A percentile compares a stretch with the other conserved stretches of the same genome.
Conservation (phyloP, 2,797 vertebrate genomes). For the Gymnothorax javanicus region DNA sequence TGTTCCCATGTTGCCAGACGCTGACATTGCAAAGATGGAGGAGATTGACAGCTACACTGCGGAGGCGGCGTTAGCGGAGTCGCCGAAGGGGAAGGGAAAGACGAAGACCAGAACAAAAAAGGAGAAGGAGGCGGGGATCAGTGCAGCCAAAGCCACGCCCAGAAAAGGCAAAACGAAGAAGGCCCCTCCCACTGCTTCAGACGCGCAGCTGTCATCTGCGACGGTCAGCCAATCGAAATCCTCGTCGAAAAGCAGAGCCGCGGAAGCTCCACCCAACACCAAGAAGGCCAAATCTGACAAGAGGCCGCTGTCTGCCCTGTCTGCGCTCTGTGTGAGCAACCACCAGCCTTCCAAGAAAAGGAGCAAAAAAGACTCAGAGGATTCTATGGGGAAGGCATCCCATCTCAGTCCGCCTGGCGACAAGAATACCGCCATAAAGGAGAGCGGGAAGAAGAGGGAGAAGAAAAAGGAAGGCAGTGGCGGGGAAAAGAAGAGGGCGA, state of each 20-base stretch:
- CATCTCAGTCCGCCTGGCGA: constrained; percentile 45
- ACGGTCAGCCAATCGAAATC: neutral
- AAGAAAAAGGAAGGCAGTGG: neutral
- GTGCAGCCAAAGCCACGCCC: constrained; percentile 5
- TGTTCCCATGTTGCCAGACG: constrained; percentile 56
- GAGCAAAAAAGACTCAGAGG: constrained; percentile 33
- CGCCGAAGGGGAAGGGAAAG: constrained; percentile 37
- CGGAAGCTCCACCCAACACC: neutral
- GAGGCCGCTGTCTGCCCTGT: neutral
- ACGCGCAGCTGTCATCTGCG: neutral
- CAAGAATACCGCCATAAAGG: constrained; percentile 56
- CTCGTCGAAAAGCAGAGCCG: neutral
- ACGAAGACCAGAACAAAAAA: neutral
- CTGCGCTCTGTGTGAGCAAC: constrained; percentile 13
- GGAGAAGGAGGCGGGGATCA: constrained; percentile 21
- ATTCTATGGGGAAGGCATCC: constrained; percentile 6
- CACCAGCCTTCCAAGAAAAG: constrained; percentile 40
- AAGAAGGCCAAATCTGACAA: constrained; percentile 7
- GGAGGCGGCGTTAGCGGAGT: neutral
- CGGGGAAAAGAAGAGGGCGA: constrained; percentile 33
- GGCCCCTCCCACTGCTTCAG: neutral
- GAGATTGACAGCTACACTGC: constrained; percentile 43
- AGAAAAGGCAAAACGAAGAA: constrained; percentile 40
- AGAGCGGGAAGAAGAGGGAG: constrained; percentile 37
- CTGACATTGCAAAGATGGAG: constrained; percentile 68